A percentile compares a stretch with the other conserved stretches of the same genome.
These are phyloP conservation scores for Panopea generosa DNA, from an alignment of 2,888 invertebrate species.

Conservation along the genomic window DNA sequence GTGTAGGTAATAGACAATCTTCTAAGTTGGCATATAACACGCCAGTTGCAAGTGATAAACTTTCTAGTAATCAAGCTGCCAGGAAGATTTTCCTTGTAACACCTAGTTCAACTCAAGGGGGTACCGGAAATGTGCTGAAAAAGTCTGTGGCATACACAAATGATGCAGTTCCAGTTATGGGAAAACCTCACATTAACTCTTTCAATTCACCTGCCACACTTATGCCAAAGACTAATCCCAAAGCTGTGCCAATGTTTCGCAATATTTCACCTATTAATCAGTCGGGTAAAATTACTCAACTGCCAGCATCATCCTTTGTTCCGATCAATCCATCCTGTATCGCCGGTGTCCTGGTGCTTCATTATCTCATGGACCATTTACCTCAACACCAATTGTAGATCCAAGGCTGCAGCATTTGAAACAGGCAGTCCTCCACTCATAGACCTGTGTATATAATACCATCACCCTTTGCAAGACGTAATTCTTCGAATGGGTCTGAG, in stretches of 20 bases:
- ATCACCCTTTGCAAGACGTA: conserved; percentile 51
- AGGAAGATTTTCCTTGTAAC: conserved; percentile 56
- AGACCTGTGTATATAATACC: conserved; percentile 57
- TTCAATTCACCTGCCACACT: conserved; percentile 19
- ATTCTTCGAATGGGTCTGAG: conserved; percentile 5
- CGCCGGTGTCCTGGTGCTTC: conserved; percentile 21
- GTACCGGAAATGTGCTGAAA: conserved; percentile 11
- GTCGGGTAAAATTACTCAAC: conserved; percentile 14
- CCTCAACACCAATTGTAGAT: conserved; percentile 50
- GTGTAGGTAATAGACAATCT: conserved; percentile 19
- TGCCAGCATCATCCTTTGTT: conserved; percentile 19
- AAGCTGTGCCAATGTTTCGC: conserved; percentile 59
- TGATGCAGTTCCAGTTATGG: conserved; percentile 54
- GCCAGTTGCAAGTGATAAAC: conserved; percentile 26
- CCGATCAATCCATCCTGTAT: conserved; percentile 32
- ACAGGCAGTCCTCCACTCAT: conserved; percentile 50
- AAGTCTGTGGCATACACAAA: conserved; percentile 49
- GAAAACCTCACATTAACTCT: conserved; percentile 23
- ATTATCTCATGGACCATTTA: conserved; percentile 26
- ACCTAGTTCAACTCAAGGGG: conserved; percentile 24
- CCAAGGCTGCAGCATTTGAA: conserved; percentile 36
- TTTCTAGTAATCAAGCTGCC: conserved; percentile 35
- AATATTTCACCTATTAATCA: conserved; percentile 59
- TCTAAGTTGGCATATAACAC: conserved; percentile 38
- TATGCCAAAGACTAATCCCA: conserved; percentile 46